Conservation (phyloP, 2,888 invertebrate genomes). For the Sabatieria punctata region DNA sequence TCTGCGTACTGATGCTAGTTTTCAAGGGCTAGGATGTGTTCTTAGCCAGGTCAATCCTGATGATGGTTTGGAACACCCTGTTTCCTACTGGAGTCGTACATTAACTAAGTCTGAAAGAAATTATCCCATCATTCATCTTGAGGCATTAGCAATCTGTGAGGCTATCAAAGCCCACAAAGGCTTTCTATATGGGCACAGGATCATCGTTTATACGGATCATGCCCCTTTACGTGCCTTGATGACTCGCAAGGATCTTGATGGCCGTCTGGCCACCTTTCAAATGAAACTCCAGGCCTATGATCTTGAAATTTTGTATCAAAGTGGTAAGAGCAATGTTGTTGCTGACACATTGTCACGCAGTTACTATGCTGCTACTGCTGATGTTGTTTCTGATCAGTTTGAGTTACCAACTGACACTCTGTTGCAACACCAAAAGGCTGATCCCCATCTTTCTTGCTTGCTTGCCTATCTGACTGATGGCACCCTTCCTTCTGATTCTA, state of each 20-base stretch:
- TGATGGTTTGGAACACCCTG: conserved; percentile 9
- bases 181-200: conserved; percentile 29
- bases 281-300: conserved; percentile 31
- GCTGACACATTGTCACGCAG: conserved; percentile 32
- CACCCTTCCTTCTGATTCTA: too few species aligned
- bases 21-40: conserved; percentile 19
- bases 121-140: conserved; percentile 32
- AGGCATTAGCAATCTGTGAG: conserved; percentile 28
- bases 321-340: conserved; percentile 29
- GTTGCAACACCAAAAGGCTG: too few species aligned
- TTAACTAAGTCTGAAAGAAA: conserved; percentile 25
- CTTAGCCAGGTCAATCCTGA: conserved; percentile 14
- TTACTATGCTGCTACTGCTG: too few species aligned
- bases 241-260: conserved; percentile 32
- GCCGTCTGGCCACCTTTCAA: conserved; percentile 35
- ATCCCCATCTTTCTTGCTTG: too few species aligned
- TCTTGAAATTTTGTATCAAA: conserved; percentile 29
- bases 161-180: conserved; percentile 31
- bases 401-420: too few species aligned
- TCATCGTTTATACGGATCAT: conserved; percentile 34
- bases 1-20: conserved; percentile 22
- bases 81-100: conserved; percentile 15
- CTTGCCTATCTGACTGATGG: too few species aligned
- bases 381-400: too few species aligned
- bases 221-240: conserved; percentile 37